Conservation (phyloP, 2,888 invertebrate species). For the Cheilosia scutellata region DNA sequence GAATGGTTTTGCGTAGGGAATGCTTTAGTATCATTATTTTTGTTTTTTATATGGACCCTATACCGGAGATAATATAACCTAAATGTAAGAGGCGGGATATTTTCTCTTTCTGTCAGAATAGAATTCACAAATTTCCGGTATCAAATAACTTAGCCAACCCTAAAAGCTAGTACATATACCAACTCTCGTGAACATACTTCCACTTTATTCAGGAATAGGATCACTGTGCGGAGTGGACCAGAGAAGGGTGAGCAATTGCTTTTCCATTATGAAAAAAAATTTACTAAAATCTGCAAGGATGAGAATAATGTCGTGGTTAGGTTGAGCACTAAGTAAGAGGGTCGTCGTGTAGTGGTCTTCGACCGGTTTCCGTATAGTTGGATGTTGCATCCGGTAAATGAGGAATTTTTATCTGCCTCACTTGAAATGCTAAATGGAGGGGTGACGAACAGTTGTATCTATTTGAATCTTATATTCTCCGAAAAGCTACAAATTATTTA, state of each 20-base stretch:
- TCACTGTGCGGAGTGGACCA: background rate
- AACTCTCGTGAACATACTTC: constrained; percentile 1
- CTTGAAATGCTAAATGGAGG: constrained; percentile 37
- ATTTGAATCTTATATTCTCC: constrained; percentile 1
- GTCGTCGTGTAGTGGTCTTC: constrained; percentile 6
- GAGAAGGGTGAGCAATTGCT: constrained; percentile 26
- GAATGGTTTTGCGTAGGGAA: background rate
- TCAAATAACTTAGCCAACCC: constrained; percentile 32
- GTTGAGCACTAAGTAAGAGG: constrained; percentile 15
- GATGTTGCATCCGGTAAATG: constrained; percentile 40
- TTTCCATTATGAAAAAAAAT: constrained; percentile 30
- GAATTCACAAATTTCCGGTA: constrained; percentile 35
- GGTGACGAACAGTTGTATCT: constrained; percentile 32
- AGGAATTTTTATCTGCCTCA: constrained; percentile 32
- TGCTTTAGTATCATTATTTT: background rate
- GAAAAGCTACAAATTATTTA: constrained; percentile 31
- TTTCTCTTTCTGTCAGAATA: constrained; percentile 19
- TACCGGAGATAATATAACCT: background rate
- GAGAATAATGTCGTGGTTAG: constrained; percentile 37
- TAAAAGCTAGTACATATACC: background rate
- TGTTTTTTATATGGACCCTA: background rate
- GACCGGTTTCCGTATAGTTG: background rate
- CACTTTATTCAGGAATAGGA: background rate
- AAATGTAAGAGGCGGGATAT: constrained; percentile 1
- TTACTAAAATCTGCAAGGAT: constrained; percentile 29